Evolutionary conservation across 2,113 vertebrate genomes (phyloP).

Genomic region (Sylvilagus bachmani): DNA sequence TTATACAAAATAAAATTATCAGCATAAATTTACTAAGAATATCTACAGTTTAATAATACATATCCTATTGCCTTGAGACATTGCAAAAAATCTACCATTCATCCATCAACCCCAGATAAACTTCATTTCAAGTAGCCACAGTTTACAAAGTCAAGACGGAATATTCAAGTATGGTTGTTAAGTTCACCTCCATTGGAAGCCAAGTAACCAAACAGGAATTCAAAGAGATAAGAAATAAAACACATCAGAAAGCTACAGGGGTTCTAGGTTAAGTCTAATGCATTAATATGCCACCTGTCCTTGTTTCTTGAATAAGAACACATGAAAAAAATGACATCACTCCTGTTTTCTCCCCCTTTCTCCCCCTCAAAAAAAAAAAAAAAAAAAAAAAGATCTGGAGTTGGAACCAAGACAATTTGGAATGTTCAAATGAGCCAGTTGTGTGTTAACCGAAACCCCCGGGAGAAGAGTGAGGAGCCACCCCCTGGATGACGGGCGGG

Average conservation of each 20-base stretch:
- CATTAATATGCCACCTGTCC: conserved; percentile 78
- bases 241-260: conserved; percentile 81
- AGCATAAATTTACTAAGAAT: conserved; percentile 93
- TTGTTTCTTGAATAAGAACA: conserved; percentile 75
- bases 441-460: conserved; percentile 64
- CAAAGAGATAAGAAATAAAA: conserved; percentile 86
- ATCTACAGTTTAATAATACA: conserved; percentile 94
- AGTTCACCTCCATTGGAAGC: conserved; percentile 86
- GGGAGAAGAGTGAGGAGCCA: conserved; percentile 66
- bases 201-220: conserved; percentile 86
- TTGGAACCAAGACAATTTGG: conserved; percentile 74
- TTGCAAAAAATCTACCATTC: conserved; percentile 90
- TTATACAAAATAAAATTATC: conserved; percentile 94
- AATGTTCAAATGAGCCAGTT: conserved; percentile 75
- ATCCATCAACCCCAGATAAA: conserved; percentile 90
- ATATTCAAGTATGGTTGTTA: conserved; percentile 90
- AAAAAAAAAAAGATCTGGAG: conserved; percentile 52
- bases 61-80: conserved; percentile 93
- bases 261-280: conserved; percentile 76
- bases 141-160: conserved; percentile 89
- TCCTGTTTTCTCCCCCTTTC: conserved; percentile 78
- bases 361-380: conserved; percentile 53
- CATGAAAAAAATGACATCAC: conserved; percentile 79
- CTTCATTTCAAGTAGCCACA: conserved; percentile 93
- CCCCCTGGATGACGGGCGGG: conserved; percentile 79